These are phyloP conservation scores for Deilephila elpenor DNA, from an alignment of 2,888 invertebrate genomes.

Conservation along the genomic window DNA sequence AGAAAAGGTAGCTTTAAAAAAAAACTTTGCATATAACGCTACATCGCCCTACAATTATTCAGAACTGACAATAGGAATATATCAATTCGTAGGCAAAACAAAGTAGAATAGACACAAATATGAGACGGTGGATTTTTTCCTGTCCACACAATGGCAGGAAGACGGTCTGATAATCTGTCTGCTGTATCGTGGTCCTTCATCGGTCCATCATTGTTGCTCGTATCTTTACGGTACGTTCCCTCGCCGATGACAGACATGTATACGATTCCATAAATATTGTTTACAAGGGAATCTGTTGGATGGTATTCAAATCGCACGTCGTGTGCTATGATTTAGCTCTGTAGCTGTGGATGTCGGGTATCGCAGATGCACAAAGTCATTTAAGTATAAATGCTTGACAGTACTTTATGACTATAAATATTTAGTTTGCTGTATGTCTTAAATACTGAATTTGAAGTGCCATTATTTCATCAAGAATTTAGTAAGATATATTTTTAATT, in stretches of 20 bases:
- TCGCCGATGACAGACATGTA: slow-evolving; percentile 26
- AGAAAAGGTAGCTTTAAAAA: background rate
- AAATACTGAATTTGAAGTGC: too few species aligned
- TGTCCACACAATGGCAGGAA: slow-evolving; percentile 25
- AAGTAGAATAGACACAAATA: slow-evolving; percentile 10
- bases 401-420: too few species aligned
- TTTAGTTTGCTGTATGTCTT: too few species aligned
- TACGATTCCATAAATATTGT: slow-evolving; percentile 26
- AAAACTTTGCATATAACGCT: too few species aligned
- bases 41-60: background rate
- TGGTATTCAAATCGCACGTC: slow-evolving; percentile 20
- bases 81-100: slow-evolving; percentile 11
- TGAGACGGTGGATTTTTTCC: slow-evolving; percentile 15
- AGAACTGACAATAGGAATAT: slow-evolving; percentile 2
- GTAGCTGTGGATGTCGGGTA: background rate
- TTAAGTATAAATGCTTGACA: too few species aligned
- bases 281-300: slow-evolving; percentile 22
- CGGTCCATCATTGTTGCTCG: slow-evolving; percentile 26
- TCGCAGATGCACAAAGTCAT: too few species aligned
- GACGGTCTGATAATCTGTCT: slow-evolving; percentile 26
- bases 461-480: too few species aligned
- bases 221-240: slow-evolving; percentile 25
- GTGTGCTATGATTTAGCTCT: slow-evolving; percentile 17
- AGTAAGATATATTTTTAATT: too few species aligned
- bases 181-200: slow-evolving; percentile 20